A percentile compares a stretch with the other conserved stretches of the same genome.
Conservation (phyloP, 2,797 vertebrate species). For the Enteromius mattozi region DNA sequence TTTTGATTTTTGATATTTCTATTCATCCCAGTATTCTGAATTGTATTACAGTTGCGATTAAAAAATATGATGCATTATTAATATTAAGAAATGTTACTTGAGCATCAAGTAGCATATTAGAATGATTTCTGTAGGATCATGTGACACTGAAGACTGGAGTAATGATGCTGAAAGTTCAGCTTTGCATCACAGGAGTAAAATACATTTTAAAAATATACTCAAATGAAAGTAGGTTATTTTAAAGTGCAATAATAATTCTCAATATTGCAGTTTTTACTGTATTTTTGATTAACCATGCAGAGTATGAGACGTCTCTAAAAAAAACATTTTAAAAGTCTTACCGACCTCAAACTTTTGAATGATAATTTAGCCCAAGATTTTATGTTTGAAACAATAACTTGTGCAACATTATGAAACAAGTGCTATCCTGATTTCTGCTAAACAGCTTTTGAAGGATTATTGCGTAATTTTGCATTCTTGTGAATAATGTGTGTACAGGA, state of each 20-base stretch:
- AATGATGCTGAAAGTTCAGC: too few species aligned
- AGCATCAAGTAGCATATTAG: neutral
- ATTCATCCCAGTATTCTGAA: neutral
- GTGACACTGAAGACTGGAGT: neutral
- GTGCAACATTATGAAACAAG: neutral
- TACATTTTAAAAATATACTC: neutral
- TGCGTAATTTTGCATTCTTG: neutral
- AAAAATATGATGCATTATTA: neutral
- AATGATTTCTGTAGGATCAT: neutral
- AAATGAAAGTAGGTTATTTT: neutral
- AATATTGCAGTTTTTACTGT: neutral
- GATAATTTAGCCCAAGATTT: neutral
- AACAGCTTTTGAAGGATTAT: neutral
- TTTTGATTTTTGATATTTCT: neutral
- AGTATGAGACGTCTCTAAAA: neutral
- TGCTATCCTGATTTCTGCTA: neutral
- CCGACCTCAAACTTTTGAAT: neutral
- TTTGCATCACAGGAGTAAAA: neutral
- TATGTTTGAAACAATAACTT: neutral
- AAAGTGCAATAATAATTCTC: neutral
- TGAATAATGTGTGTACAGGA: conserved; percentile 11
- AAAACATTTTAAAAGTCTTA: too few species aligned
- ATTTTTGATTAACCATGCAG: neutral
- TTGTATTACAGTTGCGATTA: neutral
- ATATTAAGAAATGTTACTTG: neutral